Base-by-base conservation (phyloP, 2,888 invertebrate species). In the Eupithecia abbreviata region DNA sequence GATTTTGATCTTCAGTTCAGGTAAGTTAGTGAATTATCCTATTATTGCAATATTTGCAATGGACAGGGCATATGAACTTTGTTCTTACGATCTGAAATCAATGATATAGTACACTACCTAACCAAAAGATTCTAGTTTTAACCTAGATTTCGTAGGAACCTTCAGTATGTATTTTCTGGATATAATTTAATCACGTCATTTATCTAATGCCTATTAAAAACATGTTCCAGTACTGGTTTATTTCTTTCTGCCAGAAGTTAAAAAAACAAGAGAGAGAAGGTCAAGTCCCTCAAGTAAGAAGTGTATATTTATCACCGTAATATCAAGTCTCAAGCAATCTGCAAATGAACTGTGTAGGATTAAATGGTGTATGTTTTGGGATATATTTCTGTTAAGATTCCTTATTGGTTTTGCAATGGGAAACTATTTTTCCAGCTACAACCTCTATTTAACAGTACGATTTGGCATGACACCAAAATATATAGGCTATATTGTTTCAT, bases 401-500 rank as follows among this genome's bases (percentile, higher is more conserved):
- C 85, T 96, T 73, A 93, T 95, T 71, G 95, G 96, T 51, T 94
- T 96, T 86, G 92, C 96, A 10, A 93, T 96, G 89, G 94, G 96
- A 18, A 91, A 96, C 45, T 96, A 96, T 85, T 96, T 95, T 89
- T 95, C 95, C 4, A 96, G 95, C 85, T 96, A 96, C 89, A 88
- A 94, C 18, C 80, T 95, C 62, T 95, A 95, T 84, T 86, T 96
- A 69, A 94, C 95, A 90, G 94, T 95, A 76, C 91, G 91, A 58
- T 96, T 93, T 87, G 83, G 92, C 13, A 85, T 96, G 55, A 91
- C 96, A 66, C 96, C 96, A 76, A 95, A 95, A 83, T 92, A 95
- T 86, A 89, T 96, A 76, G 96, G 96, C 12, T 96, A 96, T 87
- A 95, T 96, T 42, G 96, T 96, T 86, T 96, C 96, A 74, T 95